Evolutionary conservation across 1,140 invertebrate genomes (phyloP), one percentile per base, ranked within the genome.

Genomic region (Drosophila kurseongensis): DNA sequence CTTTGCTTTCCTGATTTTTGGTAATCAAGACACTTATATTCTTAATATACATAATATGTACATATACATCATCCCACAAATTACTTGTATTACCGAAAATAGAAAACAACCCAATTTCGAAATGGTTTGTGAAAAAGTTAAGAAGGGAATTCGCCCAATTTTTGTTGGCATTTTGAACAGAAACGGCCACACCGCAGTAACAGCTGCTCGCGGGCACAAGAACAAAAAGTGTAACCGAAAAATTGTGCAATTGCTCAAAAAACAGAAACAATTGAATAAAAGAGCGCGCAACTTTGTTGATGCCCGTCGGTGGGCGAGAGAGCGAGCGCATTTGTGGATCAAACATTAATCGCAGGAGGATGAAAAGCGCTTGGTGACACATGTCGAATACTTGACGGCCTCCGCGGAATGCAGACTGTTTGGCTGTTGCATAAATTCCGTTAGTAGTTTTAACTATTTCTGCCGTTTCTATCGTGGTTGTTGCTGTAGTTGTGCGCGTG

Each of bases 211-310:
- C 38, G n/a, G 23, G 10, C 9, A 44, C 12, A 57, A 57, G 7
- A 42, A 16, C 35, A 7, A 35, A 9, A 16, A 5, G 14, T 44
- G n/a, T 14, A 27, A 42, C 3, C 1, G 36, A 57, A 36, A 40
- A 42, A 80, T 85, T 85, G 78, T 84, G 80, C 80, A 85, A 86
- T 54, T 86, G 65, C 45, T 66, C 32, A 79, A 66, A 40, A 29
- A 40, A 32, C 29, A 44, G 45, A 69, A 62, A 44, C 45, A 62
- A 63, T 77, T 66, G 18, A 61, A 62, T 35, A 61, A 51, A 62
- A 63, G 62, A 44, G 14, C 66, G 59, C 50, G 75, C 61, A 54
- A 59, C 36, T 50, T 74, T 60, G 80, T 61, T 50, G 58, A 56
- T 58, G 81, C 65, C 41, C 58, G 44, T 12, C 27, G 29, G 36